Evolutionary conservation across 2,113 vertebrate genomes (phyloP).

Genomic region (Henicopernis longicauda): DNA sequence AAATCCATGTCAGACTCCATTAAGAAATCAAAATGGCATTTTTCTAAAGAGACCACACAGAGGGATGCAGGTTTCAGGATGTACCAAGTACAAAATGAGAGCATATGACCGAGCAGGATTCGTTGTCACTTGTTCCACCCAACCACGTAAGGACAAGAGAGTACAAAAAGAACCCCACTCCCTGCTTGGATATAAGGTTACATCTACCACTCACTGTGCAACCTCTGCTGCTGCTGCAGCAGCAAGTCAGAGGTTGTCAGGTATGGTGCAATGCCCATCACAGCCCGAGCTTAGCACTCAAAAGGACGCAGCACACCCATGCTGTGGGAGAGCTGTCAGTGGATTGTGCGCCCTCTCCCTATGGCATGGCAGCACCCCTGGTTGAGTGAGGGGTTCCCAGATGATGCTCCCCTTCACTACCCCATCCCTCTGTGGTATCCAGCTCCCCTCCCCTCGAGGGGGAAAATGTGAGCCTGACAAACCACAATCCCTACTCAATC

Average conservation of each 20-base stretch:
- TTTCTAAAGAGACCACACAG: background rate
- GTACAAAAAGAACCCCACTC: background rate
- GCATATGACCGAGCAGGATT: background rate
- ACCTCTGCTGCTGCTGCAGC: background rate
- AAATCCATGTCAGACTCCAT: background rate
- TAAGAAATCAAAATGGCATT: background rate
- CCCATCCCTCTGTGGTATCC: fast-evolving
- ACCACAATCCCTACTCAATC: background rate
- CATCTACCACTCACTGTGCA: background rate
- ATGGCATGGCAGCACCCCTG: background rate
- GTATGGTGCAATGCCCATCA: background rate
- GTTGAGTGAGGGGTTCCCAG: background rate
- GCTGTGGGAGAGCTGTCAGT: background rate
- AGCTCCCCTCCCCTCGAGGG: background rate
- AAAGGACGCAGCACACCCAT: fast-evolving
- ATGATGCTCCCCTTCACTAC: background rate
- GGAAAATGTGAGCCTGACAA: background rate
- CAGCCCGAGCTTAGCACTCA: background rate
- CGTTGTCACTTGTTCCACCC: background rate
- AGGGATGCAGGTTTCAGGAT: background rate
- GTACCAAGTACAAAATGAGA: background rate
- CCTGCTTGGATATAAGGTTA: background rate
- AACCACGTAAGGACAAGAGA: background rate
- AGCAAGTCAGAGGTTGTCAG: background rate
- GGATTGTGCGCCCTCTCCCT: background rate